phyloP scores from a whole-genome alignment of 1,140 invertebrate species.

The Coboldia fuscipes region DNA sequence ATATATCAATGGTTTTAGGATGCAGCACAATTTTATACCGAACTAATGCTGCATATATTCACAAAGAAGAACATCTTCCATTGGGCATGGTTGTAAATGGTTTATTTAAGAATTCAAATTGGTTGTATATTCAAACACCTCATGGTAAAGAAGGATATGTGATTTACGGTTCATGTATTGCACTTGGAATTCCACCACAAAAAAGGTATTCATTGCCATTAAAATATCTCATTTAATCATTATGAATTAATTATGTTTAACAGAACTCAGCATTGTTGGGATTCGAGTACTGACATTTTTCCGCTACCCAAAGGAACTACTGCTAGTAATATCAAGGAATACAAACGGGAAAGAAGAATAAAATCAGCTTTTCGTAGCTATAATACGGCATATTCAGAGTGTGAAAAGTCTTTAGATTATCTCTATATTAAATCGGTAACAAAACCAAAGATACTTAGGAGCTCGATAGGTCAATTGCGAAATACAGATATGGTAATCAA shows the following conservation, averaged over 20 bases:
- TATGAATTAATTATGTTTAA: not conserved
- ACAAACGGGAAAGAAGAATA: constrained; percentile 26
- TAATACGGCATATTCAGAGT: constrained; percentile 24
- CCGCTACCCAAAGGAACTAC: constrained; percentile 47
- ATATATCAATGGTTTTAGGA: constrained; percentile 58
- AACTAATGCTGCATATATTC: constrained; percentile 39
- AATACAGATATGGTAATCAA: constrained; percentile 5
- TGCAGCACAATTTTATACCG: constrained; percentile 52
- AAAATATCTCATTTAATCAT: not conserved
- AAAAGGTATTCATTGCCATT: not conserved
- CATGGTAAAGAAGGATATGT: constrained; percentile 60
- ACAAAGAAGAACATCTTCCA: constrained; percentile 45
- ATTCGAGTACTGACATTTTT: constrained; percentile 54
- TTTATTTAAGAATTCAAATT: constrained; percentile 59
- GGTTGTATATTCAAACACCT: constrained; percentile 64
- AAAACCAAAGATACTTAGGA: constrained; percentile 17
- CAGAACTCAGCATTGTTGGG: constrained; percentile 42
- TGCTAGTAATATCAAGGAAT: constrained; percentile 46
- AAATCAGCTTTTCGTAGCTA: constrained; percentile 25
- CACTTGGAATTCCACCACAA: constrained; percentile 41
- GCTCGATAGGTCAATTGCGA: constrained; percentile 17
- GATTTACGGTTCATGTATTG: constrained; percentile 47
- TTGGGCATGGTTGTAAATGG: constrained; percentile 67
- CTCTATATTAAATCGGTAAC: constrained; percentile 31
- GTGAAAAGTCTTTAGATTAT: constrained; percentile 41